Percentiles rank a stretch among this genome's conserved stretches.
phyloP scores from a whole-genome alignment of 2,888 invertebrate genomes.

The Siphlonurus alternatus region DNA sequence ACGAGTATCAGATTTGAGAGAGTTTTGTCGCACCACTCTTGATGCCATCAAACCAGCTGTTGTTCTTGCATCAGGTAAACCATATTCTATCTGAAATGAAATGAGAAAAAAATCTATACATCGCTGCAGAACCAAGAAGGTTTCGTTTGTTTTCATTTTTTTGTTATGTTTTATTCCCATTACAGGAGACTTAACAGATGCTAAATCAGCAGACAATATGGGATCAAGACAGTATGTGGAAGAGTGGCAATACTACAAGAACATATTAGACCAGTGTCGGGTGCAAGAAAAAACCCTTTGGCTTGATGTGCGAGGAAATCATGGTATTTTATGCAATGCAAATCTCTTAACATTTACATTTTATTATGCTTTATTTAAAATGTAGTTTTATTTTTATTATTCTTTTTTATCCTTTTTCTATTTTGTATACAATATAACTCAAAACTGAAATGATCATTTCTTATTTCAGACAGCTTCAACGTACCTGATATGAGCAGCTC shows the following conservation, averaged over 20 bases:
- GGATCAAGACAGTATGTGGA: conserved; percentile 63
- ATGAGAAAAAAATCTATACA: no score
- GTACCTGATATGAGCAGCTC: conserved; percentile 47
- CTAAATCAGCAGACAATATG: conserved; percentile 57
- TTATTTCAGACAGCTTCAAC: conserved; percentile 70
- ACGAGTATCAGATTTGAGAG: conserved; percentile 56
- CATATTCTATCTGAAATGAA: conserved; percentile 5
- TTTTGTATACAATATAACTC: conserved; percentile 9
- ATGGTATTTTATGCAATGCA: conserved; percentile 44
- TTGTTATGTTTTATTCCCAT: conserved; percentile 10
- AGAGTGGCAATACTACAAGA: conserved; percentile 69
- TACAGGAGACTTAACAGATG: conserved; percentile 69
- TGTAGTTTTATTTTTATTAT: no score
- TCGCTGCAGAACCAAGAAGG: not conserved
- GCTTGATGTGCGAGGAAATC: conserved; percentile 85
- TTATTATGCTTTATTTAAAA: conserved; percentile 6
- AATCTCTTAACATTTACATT: no score
- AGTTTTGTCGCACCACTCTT: conserved; percentile 61
- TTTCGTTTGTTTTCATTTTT: conserved; percentile 3
- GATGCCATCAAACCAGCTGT: conserved; percentile 52
- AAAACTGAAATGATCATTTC: no score
- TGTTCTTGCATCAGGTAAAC: conserved; percentile 61
- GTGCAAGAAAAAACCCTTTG: conserved; percentile 54
- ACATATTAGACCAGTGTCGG: conserved; percentile 46
- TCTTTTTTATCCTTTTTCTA: no score